Evolutionary conservation across 2,888 invertebrate genomes (phyloP).

Genomic region (Rhamphomyia laevipes): DNA sequence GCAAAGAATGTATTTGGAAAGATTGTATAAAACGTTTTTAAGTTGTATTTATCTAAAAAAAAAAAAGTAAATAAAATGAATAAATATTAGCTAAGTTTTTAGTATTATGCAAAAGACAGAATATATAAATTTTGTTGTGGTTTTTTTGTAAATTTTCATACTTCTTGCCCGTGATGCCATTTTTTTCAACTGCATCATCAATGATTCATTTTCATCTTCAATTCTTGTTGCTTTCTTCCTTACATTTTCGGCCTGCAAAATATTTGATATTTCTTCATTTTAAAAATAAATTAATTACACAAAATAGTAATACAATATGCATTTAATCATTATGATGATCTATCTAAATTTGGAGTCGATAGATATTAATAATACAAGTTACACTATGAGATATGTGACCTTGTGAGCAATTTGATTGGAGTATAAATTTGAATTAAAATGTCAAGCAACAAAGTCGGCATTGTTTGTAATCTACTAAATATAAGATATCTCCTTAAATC

Average conservation of each 20-base stretch:
- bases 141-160: constrained; percentile 45
- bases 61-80: neutral
- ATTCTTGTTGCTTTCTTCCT: constrained; percentile 82
- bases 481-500: too few relatives aligned
- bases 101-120: neutral
- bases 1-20: constrained; percentile 23
- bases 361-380: too few relatives aligned
- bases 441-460: too few relatives aligned
- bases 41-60: neutral
- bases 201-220: constrained; percentile 94
- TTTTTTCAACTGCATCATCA: constrained; percentile 91
- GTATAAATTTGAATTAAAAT: too few relatives aligned
- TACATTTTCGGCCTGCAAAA: constrained; percentile 69
- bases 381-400: too few relatives aligned
- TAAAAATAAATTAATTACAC: too few relatives aligned
- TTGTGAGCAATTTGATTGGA: too few relatives aligned
- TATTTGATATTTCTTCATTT: constrained; percentile 5
- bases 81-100: neutral
- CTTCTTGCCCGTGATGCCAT: constrained; percentile 79
- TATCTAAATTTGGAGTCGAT: too few relatives aligned
- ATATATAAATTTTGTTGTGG: neutral
- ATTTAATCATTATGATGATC: too few relatives aligned
- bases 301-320: too few relatives aligned
- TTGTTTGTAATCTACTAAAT: too few relatives aligned
- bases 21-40: neutral